phyloP scores from a whole-genome alignment of 2,888 invertebrate species.

The Eilema griseolum region DNA sequence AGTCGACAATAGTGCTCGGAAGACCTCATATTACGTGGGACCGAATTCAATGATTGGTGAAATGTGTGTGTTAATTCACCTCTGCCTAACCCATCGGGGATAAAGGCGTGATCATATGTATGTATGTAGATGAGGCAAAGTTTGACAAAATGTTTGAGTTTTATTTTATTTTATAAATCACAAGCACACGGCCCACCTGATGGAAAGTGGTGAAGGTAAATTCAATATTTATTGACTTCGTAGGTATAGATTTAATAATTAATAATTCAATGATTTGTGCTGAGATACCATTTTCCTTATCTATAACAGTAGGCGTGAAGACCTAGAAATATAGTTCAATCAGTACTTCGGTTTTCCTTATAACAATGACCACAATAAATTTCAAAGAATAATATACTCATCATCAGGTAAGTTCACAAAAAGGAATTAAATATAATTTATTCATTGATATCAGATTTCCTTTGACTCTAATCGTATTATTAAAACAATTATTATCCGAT shows the following conservation, averaged over 20 bases:
- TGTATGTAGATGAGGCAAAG: too few relatives aligned
- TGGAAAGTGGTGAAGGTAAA: too few relatives aligned
- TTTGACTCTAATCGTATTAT: constrained; percentile 34
- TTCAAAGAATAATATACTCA: constrained; percentile 25
- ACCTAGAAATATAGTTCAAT: neutral
- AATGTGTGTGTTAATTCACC: too few relatives aligned
- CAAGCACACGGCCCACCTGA: too few relatives aligned
- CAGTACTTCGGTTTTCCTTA: neutral
- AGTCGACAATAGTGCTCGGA: too few relatives aligned
- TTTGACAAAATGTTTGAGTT: too few relatives aligned
- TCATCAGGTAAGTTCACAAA: constrained; percentile 8
- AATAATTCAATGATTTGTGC: neutral
- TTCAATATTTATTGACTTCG: too few relatives aligned
- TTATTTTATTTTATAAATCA: too few relatives aligned
- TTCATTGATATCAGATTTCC: constrained; percentile 42
- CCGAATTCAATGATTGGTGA: too few relatives aligned
- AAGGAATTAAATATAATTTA: constrained; percentile 24
- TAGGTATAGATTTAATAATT: neutral
- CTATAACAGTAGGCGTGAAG: neutral
- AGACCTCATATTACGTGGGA: too few relatives aligned
- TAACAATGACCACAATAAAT: constrained; percentile 13
- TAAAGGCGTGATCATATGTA: too few relatives aligned
- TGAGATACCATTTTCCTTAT: neutral
- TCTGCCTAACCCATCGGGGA: too few relatives aligned
- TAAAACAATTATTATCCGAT: constrained; percentile 26